These are phyloP conservation scores for Macquaria ambigua DNA, from an alignment of 2,113 vertebrate genomes.

Conservation along the genomic window DNA sequence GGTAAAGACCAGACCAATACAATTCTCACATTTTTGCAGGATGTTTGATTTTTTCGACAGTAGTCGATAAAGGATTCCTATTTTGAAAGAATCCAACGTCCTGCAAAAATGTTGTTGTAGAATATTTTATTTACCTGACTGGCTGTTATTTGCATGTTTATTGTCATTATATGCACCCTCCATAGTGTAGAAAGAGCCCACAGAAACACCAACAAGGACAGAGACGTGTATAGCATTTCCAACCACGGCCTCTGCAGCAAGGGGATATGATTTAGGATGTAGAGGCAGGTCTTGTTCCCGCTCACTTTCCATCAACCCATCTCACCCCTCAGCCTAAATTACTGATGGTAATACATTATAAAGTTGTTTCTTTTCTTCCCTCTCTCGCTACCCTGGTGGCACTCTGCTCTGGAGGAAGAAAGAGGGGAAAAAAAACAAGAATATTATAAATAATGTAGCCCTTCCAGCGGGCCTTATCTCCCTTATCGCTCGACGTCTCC, in stretches of 20 bases:
- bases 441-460: slow-evolving; percentile 78
- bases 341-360: slow-evolving; percentile 74
- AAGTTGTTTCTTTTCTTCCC: slow-evolving; percentile 55
- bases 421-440: slow-evolving; percentile 39
- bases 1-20: neutral
- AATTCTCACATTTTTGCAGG: neutral
- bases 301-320: slow-evolving; percentile 50
- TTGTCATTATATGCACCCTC: slow-evolving; percentile 14
- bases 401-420: slow-evolving; percentile 46
- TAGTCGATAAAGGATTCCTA: neutral
- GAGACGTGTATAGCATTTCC: neutral
- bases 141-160: slow-evolving; percentile 21
- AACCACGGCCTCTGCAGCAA: neutral
- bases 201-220: slow-evolving; percentile 18
- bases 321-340: slow-evolving; percentile 62
- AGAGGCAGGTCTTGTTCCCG: slow-evolving; percentile 24
- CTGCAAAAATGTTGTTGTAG: neutral
- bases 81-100: slow-evolving; percentile 4
- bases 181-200: neutral
- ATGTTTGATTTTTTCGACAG: neutral
- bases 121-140: neutral
- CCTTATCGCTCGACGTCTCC: slow-evolving; percentile 56
- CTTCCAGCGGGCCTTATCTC: slow-evolving; percentile 56
- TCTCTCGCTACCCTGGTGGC: slow-evolving; percentile 49
- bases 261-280: slow-evolving; percentile 52